A percentile compares a stretch with the other conserved stretches of the same genome.
phyloP scores from a whole-genome alignment of 2,888 invertebrate genomes.

The Pyrochroa serraticornis region DNA sequence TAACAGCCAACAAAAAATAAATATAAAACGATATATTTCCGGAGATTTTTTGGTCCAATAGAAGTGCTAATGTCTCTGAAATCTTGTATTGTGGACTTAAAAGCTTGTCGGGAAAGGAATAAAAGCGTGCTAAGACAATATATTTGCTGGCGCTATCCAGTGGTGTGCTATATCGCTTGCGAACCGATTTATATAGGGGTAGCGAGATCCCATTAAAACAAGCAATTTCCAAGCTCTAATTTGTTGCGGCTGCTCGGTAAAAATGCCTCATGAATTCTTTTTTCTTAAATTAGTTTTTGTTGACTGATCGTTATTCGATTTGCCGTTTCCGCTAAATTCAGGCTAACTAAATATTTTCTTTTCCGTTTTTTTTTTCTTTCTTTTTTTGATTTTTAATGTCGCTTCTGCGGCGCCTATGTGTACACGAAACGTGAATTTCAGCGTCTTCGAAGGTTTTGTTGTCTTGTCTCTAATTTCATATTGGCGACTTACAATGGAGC shows the following conservation, averaged over 20 bases:
- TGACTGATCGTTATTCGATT: too few relatives aligned
- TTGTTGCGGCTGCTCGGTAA: not conserved
- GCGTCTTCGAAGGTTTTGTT: constrained; percentile 6
- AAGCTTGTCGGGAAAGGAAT: constrained; percentile 34
- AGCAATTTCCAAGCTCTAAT: too few relatives aligned
- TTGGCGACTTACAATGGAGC: constrained; percentile 16
- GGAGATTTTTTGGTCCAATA: constrained; percentile 40
- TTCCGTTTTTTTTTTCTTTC: not conserved
- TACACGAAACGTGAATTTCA: constrained; percentile 4
- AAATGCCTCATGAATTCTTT: not conserved
- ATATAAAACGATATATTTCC: constrained; percentile 33
- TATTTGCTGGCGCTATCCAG: constrained; percentile 10
- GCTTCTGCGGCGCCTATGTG: not conserved
- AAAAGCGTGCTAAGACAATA: constrained; percentile 35
- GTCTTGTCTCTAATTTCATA: constrained; percentile 27
- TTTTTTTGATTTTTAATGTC: not conserved
- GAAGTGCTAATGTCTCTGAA: constrained; percentile 44
- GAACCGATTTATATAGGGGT: not conserved
- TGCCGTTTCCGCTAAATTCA: too few relatives aligned
- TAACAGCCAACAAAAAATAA: constrained; percentile 33
- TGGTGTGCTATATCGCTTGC: constrained; percentile 21
- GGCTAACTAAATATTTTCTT: not conserved
- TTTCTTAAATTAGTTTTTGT: too few relatives aligned
- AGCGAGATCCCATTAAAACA: too few relatives aligned
- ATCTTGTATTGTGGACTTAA: constrained; percentile 38